Evolutionary conservation across 2,888 invertebrate genomes (phyloP).

Genomic region (Catocala fraxini): DNA sequence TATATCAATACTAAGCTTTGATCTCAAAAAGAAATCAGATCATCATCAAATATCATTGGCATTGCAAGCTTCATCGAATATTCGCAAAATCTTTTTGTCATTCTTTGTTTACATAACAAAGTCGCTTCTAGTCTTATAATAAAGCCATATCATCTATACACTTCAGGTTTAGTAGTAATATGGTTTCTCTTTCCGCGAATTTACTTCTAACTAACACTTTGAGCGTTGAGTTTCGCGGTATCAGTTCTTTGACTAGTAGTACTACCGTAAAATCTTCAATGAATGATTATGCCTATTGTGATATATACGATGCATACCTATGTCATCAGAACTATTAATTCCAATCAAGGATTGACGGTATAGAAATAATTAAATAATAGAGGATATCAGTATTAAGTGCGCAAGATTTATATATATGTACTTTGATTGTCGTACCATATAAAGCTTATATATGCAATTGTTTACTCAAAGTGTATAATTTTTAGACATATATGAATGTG

Average conservation of each 20-base stretch:
- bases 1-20: too few species aligned
- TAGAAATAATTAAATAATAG: neutral
- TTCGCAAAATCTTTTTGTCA: neutral
- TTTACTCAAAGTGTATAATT: conserved; percentile 1
- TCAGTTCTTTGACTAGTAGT: neutral
- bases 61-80: too few species aligned
- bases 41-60: too few species aligned
- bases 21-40: too few species aligned
- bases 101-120: conserved; percentile 19
- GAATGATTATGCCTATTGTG: neutral
- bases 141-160: conserved; percentile 10
- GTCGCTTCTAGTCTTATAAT: conserved; percentile 12
- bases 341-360: neutral
- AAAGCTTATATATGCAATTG: neutral
- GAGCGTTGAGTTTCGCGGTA: conserved; percentile 10
- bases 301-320: neutral
- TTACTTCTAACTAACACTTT: conserved; percentile 10
- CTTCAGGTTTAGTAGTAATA: conserved; percentile 19
- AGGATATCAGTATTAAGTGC: conserved; percentile 5
- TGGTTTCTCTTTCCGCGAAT: conserved; percentile 35
- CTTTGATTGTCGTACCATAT: conserved; percentile 7
- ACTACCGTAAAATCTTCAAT: neutral
- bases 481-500: neutral
- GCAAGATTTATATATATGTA: neutral
- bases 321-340: neutral